Percentiles rank a stretch among this genome's conserved stretches.
These are phyloP conservation scores for Catocala sponsa DNA, from an alignment of 2,888 invertebrate genomes.

Conservation along the genomic window DNA sequence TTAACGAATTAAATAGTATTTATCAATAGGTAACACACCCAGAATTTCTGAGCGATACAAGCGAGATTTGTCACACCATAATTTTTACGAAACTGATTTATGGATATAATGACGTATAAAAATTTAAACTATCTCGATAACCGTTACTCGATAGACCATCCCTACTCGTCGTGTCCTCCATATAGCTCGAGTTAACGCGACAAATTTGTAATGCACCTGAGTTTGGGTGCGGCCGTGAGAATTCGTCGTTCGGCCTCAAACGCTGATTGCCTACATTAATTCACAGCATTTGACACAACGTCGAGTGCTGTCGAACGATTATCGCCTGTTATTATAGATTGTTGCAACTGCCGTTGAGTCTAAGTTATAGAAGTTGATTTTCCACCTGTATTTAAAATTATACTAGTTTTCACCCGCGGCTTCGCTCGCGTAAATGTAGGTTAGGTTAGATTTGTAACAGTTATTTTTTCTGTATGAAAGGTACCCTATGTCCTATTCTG, in stretches of 20 bases:
- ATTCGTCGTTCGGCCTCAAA: slow-evolving; percentile 69
- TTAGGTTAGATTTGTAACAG: too few relatives aligned
- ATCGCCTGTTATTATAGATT: slow-evolving; percentile 75
- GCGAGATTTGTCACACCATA: too few relatives aligned
- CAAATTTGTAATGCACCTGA: slow-evolving; percentile 74
- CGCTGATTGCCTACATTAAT: slow-evolving; percentile 74
- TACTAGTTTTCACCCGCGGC: too few relatives aligned
- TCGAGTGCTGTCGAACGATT: slow-evolving; percentile 59
- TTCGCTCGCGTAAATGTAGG: too few relatives aligned
- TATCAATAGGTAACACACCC: too few relatives aligned
- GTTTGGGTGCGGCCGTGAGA: slow-evolving; percentile 78
- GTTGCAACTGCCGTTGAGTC: slow-evolving; percentile 47
- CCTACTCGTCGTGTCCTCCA: slow-evolving; percentile 14
- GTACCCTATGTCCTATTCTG: too few relatives aligned
- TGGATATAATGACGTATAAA: too few relatives aligned
- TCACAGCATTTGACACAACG: slow-evolving; percentile 76
- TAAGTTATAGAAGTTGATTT: slow-evolving; percentile 38
- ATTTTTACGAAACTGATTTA: too few relatives aligned
- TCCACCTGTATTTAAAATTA: background rate
- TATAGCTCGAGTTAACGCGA: slow-evolving; percentile 64
- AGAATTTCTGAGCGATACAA: too few relatives aligned
- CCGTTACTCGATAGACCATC: background rate
- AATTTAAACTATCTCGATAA: background rate
- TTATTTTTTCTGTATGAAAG: too few relatives aligned
- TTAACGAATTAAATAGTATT: too few relatives aligned